These are phyloP conservation scores for Lordiphosa collinella DNA, from an alignment of 1,140 invertebrate species.

Conservation along the genomic window DNA sequence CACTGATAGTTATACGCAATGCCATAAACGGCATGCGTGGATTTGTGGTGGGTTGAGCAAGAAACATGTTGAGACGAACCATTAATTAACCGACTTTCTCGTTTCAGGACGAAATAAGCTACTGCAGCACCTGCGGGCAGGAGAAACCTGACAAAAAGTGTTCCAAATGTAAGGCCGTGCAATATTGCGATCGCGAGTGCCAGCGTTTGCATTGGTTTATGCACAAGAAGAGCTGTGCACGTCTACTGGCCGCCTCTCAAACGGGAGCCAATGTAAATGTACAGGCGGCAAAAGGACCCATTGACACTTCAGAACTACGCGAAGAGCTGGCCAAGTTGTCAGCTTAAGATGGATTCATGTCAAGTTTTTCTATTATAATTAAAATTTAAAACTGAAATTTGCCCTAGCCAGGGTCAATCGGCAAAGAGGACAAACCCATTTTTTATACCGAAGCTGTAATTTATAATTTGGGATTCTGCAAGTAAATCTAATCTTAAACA, in stretches of 20 bases:
- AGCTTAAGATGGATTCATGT: constrained; percentile 29
- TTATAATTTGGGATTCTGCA: no score
- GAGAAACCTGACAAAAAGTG: constrained; percentile 95
- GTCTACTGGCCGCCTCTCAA: constrained; percentile 79
- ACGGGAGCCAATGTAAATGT: constrained; percentile 13
- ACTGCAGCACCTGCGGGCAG: constrained; percentile 94
- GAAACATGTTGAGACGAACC: background rate
- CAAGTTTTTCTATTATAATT: background rate
- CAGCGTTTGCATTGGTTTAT: constrained; percentile 97
- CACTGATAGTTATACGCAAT: constrained; percentile 87
- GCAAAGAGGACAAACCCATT: background rate
- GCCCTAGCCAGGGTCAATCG: no score
- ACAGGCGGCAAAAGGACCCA: constrained; percentile 31
- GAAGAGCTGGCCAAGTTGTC: constrained; percentile 65
- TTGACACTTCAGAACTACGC: constrained; percentile 61
- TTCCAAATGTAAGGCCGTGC: constrained; percentile 95
- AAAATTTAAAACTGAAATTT: background rate
- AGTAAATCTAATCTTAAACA: no score
- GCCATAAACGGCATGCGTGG: constrained; percentile 94
- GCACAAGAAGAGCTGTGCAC: constrained; percentile 93
- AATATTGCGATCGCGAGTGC: constrained; percentile 96
- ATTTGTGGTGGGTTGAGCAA: constrained; percentile 79
- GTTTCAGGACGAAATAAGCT: constrained; percentile 83
- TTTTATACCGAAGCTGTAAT: no score
- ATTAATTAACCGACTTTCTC: background rate